Conservation (phyloP, 2,113 vertebrate species). For the Prietella phreatophila region DNA sequence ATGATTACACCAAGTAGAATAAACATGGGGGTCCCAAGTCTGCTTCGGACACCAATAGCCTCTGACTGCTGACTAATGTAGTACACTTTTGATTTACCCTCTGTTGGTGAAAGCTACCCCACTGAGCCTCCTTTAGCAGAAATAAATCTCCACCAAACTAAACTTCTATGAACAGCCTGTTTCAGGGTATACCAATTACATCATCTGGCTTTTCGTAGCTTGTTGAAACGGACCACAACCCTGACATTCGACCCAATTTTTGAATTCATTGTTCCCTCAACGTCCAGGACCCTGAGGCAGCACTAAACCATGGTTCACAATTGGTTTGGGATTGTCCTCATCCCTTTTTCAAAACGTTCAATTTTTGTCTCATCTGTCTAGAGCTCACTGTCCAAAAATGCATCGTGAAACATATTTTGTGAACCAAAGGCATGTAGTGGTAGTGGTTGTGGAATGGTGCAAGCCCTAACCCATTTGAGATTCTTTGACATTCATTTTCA, state of each 20-base stretch:
- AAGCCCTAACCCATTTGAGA: background rate
- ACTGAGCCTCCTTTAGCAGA: background rate
- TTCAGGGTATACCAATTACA: background rate
- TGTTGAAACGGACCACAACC: background rate
- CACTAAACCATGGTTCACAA: background rate
- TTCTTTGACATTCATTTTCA: background rate
- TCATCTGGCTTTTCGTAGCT: background rate
- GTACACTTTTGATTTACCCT: background rate
- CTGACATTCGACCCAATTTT: background rate
- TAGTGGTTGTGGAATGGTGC: no score
- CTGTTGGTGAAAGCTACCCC: background rate
- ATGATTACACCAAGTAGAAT: background rate
- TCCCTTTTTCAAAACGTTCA: background rate
- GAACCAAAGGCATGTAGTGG: background rate
- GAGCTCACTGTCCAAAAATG: background rate
- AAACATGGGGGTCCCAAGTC: background rate
- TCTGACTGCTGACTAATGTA: background rate
- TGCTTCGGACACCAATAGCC: background rate
- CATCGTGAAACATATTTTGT: no score
- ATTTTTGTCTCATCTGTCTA: background rate
- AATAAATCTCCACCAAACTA: background rate
- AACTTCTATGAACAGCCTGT: background rate
- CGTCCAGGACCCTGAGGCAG: background rate
- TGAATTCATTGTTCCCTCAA: background rate
- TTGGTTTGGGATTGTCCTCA: no score